Base-by-base conservation (phyloP, 1,140 invertebrate genomes). In the Grapholita molesta region DNA sequence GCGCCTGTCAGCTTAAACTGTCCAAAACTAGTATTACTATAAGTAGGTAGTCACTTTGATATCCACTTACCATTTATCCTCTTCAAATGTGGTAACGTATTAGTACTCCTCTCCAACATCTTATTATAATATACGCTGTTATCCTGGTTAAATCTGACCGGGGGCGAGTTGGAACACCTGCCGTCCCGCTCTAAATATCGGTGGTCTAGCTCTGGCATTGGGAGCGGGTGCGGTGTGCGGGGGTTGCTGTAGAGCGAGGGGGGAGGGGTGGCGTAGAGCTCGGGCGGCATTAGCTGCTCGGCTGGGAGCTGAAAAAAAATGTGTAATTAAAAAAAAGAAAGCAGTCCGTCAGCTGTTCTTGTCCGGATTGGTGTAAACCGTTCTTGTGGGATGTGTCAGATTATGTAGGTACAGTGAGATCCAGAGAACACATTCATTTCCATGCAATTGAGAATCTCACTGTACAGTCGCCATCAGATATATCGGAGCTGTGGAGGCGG, bases 141-240 rank as follows among this genome's bases (percentile, higher is more conserved):
- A 38, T 76, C 74, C 2, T 80, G 65, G 42, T 86, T 87, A 28
- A 89, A 82, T 18, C 84, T 69, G 0, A 89, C 80, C n/a, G 86
- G 85, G 0, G 86, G 83, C 1, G 85, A 84, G 70, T 82, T 82
- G 21, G 79, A 77, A 66, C 80, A 82, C 25, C 85, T 79, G 9
- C 75, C 71, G 57, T 80, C 77, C 52, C 68, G 75, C 55, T 85
- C 82, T 38, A 79, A 21, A 70, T 79, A 84, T 32, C 80, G 74
- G n/a, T 80, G 76, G 11, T 86, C 83, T 9, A 89, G 64, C 25
- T 87, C 85, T 0, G 85, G 84, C 83, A 88, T 84, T 55, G 84
- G 71, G 48, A 88, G 70, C 61, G 84, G 82, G 0, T 86, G 67
- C 0, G 87, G 87, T 21, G 84, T 86, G 25, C 85, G 78, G 1